Percentiles rank a stretch among this genome's conserved stretches.
Conservation (phyloP, 2,113 vertebrate genomes). For the Pterocles gutturalis region DNA sequence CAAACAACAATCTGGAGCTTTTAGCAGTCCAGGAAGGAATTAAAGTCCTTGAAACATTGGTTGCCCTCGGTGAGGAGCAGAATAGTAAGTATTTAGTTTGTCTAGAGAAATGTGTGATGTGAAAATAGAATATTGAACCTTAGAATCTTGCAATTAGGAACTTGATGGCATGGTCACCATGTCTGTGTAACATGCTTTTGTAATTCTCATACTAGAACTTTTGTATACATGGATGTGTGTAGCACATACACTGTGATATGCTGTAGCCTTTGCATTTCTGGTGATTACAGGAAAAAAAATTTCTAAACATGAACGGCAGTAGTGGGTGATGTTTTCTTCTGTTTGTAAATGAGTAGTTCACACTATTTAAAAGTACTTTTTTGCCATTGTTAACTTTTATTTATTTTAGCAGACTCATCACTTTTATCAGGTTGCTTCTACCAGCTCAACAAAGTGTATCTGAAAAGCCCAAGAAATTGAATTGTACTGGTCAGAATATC, state of each 20-base stretch:
- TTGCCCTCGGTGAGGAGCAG: constrained; percentile 93
- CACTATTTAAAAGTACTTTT: neutral
- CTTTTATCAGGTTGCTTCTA: neutral
- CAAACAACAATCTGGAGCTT: constrained; percentile 84
- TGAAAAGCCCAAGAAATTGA: neutral
- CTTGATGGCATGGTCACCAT: neutral
- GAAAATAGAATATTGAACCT: neutral
- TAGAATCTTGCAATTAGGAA: neutral
- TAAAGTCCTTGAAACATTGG: constrained; percentile 93
- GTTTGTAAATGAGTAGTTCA: neutral
- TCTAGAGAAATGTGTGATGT: neutral
- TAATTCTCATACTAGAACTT: neutral
- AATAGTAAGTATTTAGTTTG: constrained; percentile 88
- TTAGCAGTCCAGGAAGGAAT: constrained; percentile 95
- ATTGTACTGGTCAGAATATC: neutral
- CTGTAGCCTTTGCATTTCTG: neutral
- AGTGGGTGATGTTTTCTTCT: neutral
- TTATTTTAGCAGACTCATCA: neutral
- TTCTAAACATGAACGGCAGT: neutral
- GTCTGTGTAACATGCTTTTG: neutral
- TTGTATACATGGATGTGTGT: rapidly evolving
- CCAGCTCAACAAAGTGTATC: neutral
- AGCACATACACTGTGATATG: neutral
- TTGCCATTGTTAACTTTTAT: neutral
- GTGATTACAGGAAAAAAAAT: neutral